phyloP scores from a whole-genome alignment of 64 coral and sea anemone species.

The Acropora yongei region DNA sequence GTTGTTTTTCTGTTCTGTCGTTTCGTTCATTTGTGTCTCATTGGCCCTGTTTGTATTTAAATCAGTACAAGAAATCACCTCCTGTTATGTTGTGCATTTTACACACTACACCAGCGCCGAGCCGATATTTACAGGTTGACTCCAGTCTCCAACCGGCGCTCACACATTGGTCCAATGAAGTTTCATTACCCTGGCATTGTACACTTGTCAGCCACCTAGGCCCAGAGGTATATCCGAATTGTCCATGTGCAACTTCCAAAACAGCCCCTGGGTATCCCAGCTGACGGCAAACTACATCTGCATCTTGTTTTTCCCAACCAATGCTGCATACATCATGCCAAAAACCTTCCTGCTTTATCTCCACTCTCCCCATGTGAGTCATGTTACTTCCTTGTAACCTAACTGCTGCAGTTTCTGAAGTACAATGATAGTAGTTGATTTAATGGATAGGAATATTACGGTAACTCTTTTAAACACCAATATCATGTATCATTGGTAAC shows the following conservation, averaged over 20 bases:
- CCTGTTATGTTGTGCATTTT: constrained; percentile 14
- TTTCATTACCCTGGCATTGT: constrained; percentile 20
- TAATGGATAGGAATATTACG: too few relatives aligned
- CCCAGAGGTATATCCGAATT: constrained; percentile 17
- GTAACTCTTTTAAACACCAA: too few relatives aligned
- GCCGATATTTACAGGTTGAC: not conserved
- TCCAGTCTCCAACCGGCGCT: constrained; percentile 30
- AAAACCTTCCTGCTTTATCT: constrained; percentile 20
- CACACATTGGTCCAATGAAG: constrained; percentile 37
- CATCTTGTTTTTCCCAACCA: constrained; percentile 33
- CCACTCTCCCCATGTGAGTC: constrained; percentile 35
- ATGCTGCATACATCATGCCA: constrained; percentile 35
- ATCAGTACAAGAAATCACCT: not conserved
- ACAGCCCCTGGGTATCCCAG: constrained; percentile 21
- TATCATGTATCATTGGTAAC: too few relatives aligned
- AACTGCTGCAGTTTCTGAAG: constrained; percentile 11
- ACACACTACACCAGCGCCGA: constrained; percentile 4
- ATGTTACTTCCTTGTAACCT: not conserved
- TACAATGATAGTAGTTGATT: too few relatives aligned
- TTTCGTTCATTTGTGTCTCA: not conserved
- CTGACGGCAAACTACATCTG: constrained; percentile 58
- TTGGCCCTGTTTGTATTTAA: too few relatives aligned
- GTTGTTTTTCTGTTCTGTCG: too few relatives aligned
- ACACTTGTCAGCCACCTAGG: constrained; percentile 41
- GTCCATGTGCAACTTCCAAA: constrained; percentile 14